Evolutionary conservation across 2,888 invertebrate genomes (phyloP), one percentile per base, ranked within the genome.

Genomic region (Masnerella sp.): DNA sequence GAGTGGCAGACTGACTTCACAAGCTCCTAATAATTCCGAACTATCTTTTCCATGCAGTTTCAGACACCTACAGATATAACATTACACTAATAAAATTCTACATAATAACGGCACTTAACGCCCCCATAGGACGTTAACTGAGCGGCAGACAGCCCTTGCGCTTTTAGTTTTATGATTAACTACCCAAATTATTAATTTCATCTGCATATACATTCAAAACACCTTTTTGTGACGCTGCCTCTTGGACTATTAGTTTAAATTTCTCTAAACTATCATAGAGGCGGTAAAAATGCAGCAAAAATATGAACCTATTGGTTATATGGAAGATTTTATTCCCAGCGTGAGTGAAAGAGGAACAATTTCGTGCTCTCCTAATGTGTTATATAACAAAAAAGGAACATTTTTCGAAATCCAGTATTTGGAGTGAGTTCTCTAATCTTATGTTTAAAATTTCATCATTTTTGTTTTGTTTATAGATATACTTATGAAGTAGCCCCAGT

Each of bases 401-500:
- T n/a, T n/a, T n/a, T n/a, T n/a, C n/a, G n/a, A n/a, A n/a, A n/a
- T n/a, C n/a, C n/a, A n/a, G n/a, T n/a, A n/a, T n/a, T n/a, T n/a
- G n/a, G n/a, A n/a, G n/a, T n/a, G n/a, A n/a, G n/a, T n/a, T n/a
- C n/a, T n/a, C n/a, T n/a, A n/a, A n/a, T n/a, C n/a, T n/a, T n/a
- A n/a, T n/a, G n/a, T n/a, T n/a, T n/a, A n/a, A n/a, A n/a, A n/a
- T n/a, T n/a, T n/a, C n/a, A n/a, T n/a, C n/a, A n/a, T n/a, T n/a
- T n/a, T n/a, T n/a, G n/a, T n/a, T n/a, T n/a, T n/a, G n/a, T 15
- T 45, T 28, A 14, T 14, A 94, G 94, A 70, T 93, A 94, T 81
- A 95, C 95, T 0, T 95, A 90, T 81, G 95, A 95, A 88, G 94
- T 95, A 9, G 94, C 92, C 0, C 95, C 95, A 15, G 93, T 92